Base-by-base conservation (phyloP, 1,140 invertebrate species). In the Drosophila suzukii region DNA sequence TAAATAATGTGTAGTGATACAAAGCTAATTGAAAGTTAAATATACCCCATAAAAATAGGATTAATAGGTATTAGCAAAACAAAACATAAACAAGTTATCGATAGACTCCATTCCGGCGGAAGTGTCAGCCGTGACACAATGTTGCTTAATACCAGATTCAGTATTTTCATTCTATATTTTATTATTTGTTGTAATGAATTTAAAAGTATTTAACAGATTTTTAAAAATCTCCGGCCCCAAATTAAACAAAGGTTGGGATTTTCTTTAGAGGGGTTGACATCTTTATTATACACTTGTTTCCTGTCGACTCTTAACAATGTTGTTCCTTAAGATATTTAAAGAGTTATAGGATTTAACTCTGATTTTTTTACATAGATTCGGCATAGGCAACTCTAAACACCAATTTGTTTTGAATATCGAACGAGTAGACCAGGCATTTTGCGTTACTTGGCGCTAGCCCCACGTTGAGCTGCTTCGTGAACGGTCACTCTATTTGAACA, bases 401-500 rank as follows among this genome's bases (percentile, higher is more conserved):
- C 1, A 4, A n/a, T 6, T 0, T 12, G 6, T 2, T 0, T 15
- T 15, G 3, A 20, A 13, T 11, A 7, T 32, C n/a, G 0, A 49
- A 10, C 11, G 34, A 11, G 30, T 49, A n/a, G n/a, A n/a, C n/a
- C 8, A 3, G 3, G 11, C 1, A 17, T 38, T 38, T 38, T 36
- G 32, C 15, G 11, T 30, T 4, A 54, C 12, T 54, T 60, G 46
- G 56, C 62, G 24, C 10, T 66, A 66, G 15, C 13, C 15, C 15
- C 15, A 47, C 20, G 11, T 60, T 7, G 5, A 12, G 13, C 39
- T 12, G 34, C 12, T 27, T 20, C 2, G 27, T 5, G 27, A 27
- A 27, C 27, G 56, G 63, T 30, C 57, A 39, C 17, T 61, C 57
- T 66, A 43, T 34, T 36, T 32, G 49, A 67, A 68, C 67, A 70